A percentile compares a stretch with the other conserved stretches of the same genome.
phyloP scores from a whole-genome alignment of 2,888 invertebrate species.

The Pseudococcus jackbeardsleyi region DNA sequence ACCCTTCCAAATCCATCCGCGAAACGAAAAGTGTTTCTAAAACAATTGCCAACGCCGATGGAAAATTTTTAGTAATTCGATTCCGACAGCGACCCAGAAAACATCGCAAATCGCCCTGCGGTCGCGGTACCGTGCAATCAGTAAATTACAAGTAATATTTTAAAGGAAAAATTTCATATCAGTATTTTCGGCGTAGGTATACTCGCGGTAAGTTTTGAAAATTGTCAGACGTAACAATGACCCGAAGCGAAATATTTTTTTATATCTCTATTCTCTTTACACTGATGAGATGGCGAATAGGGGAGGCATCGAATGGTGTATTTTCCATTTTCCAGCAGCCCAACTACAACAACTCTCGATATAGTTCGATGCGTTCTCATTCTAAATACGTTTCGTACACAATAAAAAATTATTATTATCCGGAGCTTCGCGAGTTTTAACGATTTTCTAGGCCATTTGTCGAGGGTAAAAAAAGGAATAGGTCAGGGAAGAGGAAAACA shows the following conservation, averaged over 20 bases:
- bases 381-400: no score
- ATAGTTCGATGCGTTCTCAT: no score
- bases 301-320: no score
- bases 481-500: background rate
- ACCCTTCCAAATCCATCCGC: no score
- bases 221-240: conserved; percentile 1
- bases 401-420: background rate
- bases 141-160: conserved; percentile 8
- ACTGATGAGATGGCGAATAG: no score
- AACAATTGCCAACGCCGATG: background rate
- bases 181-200: background rate
- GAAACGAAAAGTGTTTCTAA: background rate
- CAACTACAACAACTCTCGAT: no score
- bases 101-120: background rate
- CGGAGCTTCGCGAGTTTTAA: background rate
- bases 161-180: background rate
- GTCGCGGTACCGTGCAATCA: background rate
- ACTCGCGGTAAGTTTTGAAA: background rate
- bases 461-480: background rate
- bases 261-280: background rate
- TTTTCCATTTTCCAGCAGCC: no score
- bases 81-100: background rate
- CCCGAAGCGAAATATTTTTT: background rate
- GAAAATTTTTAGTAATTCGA: conserved; percentile 16
- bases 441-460: background rate